Evolutionary conservation across 2,888 invertebrate species (phyloP).

Genomic region (Physocephala rufipes): DNA sequence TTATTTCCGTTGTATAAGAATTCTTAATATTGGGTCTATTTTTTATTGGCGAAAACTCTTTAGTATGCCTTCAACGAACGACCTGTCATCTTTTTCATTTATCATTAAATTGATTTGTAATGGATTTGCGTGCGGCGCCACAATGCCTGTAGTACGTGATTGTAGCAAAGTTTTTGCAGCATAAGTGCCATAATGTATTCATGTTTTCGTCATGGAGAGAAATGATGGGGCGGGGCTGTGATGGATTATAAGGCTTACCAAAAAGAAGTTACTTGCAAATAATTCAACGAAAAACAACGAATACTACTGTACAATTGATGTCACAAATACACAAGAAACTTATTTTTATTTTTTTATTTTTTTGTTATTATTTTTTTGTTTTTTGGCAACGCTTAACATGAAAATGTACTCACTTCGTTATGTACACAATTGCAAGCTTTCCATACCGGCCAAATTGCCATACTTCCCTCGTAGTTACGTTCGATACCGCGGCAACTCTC

Average conservation of each 20-base stretch:
- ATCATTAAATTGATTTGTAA: background rate
- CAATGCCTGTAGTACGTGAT: slow-evolving; percentile 13
- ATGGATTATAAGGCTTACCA: background rate
- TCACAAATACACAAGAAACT: slow-evolving; percentile 24
- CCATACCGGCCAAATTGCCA: slow-evolving; percentile 80
- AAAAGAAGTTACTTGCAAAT: background rate
- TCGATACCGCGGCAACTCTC: slow-evolving; percentile 83
- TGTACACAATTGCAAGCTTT: slow-evolving; percentile 82
- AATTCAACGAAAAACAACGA: slow-evolving; percentile 24
- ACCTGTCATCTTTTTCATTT: background rate
- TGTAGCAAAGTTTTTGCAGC: background rate
- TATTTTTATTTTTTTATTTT: slow-evolving; percentile 7
- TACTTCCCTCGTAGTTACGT: slow-evolving; percentile 70
- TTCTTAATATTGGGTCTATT: background rate
- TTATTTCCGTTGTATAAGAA: background rate
- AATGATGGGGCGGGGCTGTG: background rate
- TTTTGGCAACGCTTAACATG: slow-evolving; percentile 9
- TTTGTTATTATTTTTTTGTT: slow-evolving; percentile 3
- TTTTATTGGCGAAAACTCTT: background rate
- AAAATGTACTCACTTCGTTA: slow-evolving; percentile 68
- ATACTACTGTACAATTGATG: slow-evolving; percentile 55
- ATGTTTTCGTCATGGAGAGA: background rate
- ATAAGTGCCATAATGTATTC: background rate
- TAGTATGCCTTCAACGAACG: background rate
- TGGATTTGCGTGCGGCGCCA: slow-evolving; percentile 55